Evolutionary conservation across 2,888 invertebrate genomes (phyloP).

Genomic region (Stenotaenia linearis): DNA sequence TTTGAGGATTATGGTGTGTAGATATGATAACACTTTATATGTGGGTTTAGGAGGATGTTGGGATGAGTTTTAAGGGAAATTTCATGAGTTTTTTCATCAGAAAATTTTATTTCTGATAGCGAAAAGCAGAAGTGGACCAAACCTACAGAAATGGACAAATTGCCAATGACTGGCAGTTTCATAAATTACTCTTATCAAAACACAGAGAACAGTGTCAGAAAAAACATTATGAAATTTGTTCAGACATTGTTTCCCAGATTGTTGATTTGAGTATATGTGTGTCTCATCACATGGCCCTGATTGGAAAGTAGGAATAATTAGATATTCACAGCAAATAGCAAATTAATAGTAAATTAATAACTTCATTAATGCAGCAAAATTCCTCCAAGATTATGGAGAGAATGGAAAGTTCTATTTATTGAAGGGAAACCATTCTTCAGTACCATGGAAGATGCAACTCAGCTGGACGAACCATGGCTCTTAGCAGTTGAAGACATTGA

Average conservation of each 20-base stretch:
- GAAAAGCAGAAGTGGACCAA: not conserved
- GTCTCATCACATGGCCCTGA: not conserved
- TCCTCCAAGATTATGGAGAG: not conserved
- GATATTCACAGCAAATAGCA: too few species aligned
- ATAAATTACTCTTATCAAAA: not conserved
- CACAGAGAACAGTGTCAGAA: not conserved
- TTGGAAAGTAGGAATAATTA: not conserved
- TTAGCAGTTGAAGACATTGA: constrained; percentile 22
- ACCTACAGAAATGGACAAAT: not conserved
- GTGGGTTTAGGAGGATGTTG: too few species aligned
- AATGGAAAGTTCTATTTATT: constrained; percentile 10
- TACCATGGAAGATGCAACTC: not conserved
- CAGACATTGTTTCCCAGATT: not conserved
- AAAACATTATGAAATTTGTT: constrained; percentile 17
- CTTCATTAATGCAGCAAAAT: constrained; percentile 29
- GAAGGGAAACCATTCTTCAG: constrained; percentile 21
- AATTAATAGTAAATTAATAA: too few species aligned
- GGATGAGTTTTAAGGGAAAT: too few species aligned
- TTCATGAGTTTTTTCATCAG: too few species aligned
- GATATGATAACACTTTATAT: too few species aligned
- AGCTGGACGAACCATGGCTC: constrained; percentile 12
- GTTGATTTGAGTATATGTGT: not conserved
- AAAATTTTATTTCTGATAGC: not conserved
- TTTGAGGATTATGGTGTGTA: too few species aligned
- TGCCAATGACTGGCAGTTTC: not conserved